Conservation (phyloP, 2,797 vertebrate species). For the Neoniphon sammara region DNA sequence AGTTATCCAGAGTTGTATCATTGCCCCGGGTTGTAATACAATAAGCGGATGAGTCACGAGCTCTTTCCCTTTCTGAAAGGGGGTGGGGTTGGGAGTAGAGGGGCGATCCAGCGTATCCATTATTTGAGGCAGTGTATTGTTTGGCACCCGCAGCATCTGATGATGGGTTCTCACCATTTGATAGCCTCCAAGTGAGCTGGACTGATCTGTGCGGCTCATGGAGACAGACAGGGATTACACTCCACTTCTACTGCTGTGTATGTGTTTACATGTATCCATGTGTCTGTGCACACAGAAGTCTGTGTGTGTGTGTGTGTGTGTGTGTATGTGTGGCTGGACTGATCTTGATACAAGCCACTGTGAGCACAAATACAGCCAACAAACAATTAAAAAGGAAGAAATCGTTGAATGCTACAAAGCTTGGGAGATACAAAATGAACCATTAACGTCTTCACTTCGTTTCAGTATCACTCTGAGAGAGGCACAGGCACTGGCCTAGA, state of each 20-base stretch:
- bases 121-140: slow-evolving; percentile 68
- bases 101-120: slow-evolving; percentile 45
- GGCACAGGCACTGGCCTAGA: slow-evolving; percentile 2
- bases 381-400: not conserved
- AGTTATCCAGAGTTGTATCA: slow-evolving; percentile 64
- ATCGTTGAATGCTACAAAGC: not conserved
- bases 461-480: slow-evolving; percentile 18
- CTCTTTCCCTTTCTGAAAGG: slow-evolving; percentile 34
- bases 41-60: slow-evolving; percentile 73
- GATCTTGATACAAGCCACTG: not conserved
- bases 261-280: not conserved
- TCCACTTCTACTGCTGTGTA: slow-evolving; percentile 14
- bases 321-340: not conserved
- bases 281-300: not conserved
- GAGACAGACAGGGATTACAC: slow-evolving; percentile 35
- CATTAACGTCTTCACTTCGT: not conserved
- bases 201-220: slow-evolving; percentile 14
- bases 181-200: slow-evolving; percentile 47
- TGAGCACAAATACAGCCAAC: not conserved
- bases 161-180: slow-evolving; percentile 65
- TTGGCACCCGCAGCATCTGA: slow-evolving; percentile 56
- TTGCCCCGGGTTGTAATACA: slow-evolving; percentile 70
- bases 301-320: slow-evolving; percentile 1
- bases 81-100: slow-evolving; percentile 26
- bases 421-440: not conserved